phyloP scores from a whole-genome alignment of 64 coral and sea anemone genomes.

The Acropora tenuis region DNA sequence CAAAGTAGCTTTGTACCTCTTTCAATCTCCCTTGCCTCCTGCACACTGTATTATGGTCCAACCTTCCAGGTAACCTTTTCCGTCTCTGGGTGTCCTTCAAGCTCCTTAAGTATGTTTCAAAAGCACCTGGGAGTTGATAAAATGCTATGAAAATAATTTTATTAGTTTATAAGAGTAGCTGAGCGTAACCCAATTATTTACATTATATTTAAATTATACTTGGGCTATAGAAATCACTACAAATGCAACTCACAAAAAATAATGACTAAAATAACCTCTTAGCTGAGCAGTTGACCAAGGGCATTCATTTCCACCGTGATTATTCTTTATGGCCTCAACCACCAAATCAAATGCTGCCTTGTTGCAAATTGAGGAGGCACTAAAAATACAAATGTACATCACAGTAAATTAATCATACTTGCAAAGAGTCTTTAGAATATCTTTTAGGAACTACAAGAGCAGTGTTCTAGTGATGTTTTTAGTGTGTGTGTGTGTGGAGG shows the following conservation, averaged over 20 bases:
- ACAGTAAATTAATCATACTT: neutral
- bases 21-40: neutral
- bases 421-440: no score
- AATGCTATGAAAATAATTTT: neutral
- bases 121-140: conserved; percentile 1
- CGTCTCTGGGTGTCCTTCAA: neutral
- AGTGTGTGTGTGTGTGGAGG: no score
- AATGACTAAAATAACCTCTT: neutral
- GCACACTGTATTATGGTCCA: conserved; percentile 17
- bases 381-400: neutral
- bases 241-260: neutral
- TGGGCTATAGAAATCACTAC: neutral
- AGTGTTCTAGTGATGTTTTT: no score
- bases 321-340: neutral
- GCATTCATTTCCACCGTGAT: no score
- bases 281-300: conserved; percentile 27
- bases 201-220: neutral
- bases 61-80: neutral
- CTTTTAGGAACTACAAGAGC: no score
- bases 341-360: neutral
- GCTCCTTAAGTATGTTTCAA: conserved; percentile 4
- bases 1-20: conserved; percentile 6
- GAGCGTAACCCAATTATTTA: neutral
- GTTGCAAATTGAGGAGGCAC: conserved; percentile 1
- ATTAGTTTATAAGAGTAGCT: neutral